Conservation (phyloP, 2,888 invertebrate genomes). For the Nemotelus pantherinus region DNA sequence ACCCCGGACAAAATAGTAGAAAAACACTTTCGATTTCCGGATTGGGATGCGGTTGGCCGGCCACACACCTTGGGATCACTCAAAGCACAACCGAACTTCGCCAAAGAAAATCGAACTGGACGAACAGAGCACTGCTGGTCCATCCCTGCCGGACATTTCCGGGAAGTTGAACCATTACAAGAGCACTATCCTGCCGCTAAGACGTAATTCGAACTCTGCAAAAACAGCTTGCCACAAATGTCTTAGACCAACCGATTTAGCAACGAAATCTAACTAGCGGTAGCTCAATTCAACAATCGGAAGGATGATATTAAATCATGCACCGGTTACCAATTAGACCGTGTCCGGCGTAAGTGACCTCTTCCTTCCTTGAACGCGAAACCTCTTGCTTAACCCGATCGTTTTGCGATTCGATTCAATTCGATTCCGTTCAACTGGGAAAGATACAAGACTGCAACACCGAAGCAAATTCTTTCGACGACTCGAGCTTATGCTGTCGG, state of each 20-base stretch:
- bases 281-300: too few species aligned
- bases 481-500: slow-evolving; percentile 31
- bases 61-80: not conserved
- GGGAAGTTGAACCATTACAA: too few species aligned
- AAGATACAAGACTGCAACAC: slow-evolving; percentile 20
- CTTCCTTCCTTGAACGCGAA: not conserved
- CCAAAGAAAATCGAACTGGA: too few species aligned
- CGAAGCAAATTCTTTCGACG: slow-evolving; percentile 31
- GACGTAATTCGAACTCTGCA: too few species aligned
- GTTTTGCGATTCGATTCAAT: not conserved
- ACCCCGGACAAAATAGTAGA: not conserved
- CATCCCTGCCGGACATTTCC: too few species aligned
- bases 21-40: slow-evolving; percentile 3
- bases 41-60: not conserved
- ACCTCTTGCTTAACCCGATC: slow-evolving; percentile 18
- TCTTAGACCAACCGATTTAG: too few species aligned
- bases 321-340: not conserved
- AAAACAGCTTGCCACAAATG: too few species aligned
- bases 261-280: too few species aligned
- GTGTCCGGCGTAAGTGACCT: slow-evolving; percentile 13
- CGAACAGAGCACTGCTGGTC: too few species aligned
- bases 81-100: not conserved
- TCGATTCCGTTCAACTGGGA: not conserved
- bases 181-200: too few species aligned
- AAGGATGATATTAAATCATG: too few species aligned